These are phyloP conservation scores for Empidonax alnorum DNA, from an alignment of 2,113 vertebrate species.

Conservation along the genomic window DNA sequence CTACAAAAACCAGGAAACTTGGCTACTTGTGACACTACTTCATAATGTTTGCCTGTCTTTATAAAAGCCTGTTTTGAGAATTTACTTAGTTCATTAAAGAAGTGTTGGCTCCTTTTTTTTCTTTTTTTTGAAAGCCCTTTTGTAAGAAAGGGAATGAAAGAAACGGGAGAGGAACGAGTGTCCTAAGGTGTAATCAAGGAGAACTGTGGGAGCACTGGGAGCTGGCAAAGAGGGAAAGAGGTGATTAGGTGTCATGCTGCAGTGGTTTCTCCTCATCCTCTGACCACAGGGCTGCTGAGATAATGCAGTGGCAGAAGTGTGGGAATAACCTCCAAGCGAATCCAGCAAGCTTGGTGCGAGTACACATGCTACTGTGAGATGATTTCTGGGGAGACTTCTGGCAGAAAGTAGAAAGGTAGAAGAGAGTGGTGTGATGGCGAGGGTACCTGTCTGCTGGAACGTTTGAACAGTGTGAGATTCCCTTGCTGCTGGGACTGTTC, in stretches of 20 bases:
- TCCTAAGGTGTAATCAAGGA: not conserved
- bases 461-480: rapidly evolving
- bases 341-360: rapidly evolving
- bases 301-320: rapidly evolving
- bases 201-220: not conserved
- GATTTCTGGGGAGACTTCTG: not conserved
- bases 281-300: not conserved
- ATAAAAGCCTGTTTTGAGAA: not conserved
- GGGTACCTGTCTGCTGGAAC: rapidly evolving
- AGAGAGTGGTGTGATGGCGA: rapidly evolving
- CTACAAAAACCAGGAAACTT: not conserved
- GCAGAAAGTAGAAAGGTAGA: not conserved
- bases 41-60: not conserved
- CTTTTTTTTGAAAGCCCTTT: not conserved
- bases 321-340: rapidly evolving
- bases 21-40: not conserved
- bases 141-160: not conserved
- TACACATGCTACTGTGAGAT: rapidly evolving
- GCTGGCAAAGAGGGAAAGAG: not conserved
- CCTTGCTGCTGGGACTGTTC: rapidly evolving
- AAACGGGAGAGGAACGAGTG: not conserved
- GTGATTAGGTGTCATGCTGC: no score
- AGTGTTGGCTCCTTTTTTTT: not conserved
- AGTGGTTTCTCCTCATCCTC: not conserved
- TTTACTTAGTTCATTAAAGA: not conserved